phyloP scores from a whole-genome alignment of 2,113 vertebrate genomes.

The Tringa solitaria region DNA sequence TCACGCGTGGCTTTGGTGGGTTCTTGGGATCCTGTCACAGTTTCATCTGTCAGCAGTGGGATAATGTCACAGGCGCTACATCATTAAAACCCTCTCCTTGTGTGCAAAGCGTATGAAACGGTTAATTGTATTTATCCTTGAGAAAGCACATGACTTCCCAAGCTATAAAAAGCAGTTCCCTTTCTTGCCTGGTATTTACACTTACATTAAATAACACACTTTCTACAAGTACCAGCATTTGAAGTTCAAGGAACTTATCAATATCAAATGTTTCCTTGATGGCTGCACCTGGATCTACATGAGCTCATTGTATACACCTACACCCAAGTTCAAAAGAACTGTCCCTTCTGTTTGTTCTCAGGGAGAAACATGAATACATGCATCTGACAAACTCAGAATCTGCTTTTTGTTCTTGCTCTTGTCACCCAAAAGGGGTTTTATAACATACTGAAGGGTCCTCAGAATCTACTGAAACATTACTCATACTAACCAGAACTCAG shows the following conservation, averaged over 20 bases:
- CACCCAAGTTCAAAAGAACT: slow-evolving; percentile 9
- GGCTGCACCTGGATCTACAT: slow-evolving; percentile 63
- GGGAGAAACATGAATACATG: background rate
- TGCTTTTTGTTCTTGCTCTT: slow-evolving; percentile 64
- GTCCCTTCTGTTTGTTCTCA: slow-evolving; percentile 71
- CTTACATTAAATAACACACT: background rate
- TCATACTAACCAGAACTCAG: background rate
- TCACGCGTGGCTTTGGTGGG: background rate
- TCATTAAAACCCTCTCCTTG: background rate
- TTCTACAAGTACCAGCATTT: background rate
- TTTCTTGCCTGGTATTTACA: background rate
- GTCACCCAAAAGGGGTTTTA: slow-evolving; percentile 39
- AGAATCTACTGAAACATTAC: slow-evolving; percentile 26
- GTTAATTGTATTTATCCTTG: background rate
- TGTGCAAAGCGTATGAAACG: background rate
- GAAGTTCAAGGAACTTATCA: background rate
- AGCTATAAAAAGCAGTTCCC: background rate
- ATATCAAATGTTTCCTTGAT: background rate
- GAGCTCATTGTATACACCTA: slow-evolving; percentile 37
- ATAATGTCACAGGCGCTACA: background rate
- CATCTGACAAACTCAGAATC: slow-evolving; percentile 16
- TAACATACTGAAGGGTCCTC: slow-evolving; percentile 5
- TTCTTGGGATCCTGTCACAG: background rate
- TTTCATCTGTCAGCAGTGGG: background rate
- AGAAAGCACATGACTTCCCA: background rate